Evolutionary conservation across 2,113 vertebrate genomes (phyloP).

Genomic region (Coregonus clupeaformis): DNA sequence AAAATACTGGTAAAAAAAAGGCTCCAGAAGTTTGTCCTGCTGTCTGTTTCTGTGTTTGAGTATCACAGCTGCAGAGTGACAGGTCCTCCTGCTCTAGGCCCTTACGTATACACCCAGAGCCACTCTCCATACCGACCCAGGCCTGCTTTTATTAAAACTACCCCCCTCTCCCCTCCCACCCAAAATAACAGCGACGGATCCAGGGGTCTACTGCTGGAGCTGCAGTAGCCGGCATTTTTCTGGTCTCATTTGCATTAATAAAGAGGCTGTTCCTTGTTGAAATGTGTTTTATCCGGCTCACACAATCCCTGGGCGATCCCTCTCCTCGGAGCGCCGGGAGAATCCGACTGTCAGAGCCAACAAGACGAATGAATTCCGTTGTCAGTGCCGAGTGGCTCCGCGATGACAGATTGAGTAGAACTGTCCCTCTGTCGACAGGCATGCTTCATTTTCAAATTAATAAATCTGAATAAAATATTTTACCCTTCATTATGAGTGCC

Average conservation of each 20-base stretch:
- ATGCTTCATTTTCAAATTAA: conserved; percentile 99
- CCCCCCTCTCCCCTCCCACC: conserved; percentile 13
- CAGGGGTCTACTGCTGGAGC: conserved; percentile 79
- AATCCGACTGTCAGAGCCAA: conserved; percentile 98
- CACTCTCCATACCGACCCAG: conserved; percentile 29
- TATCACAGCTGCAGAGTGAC: conserved; percentile 65
- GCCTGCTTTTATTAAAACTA: conserved; percentile 82
- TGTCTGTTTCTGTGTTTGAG: background rate
- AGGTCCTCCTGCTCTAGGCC: conserved; percentile 66
- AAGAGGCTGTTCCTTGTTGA: conserved; percentile 99
- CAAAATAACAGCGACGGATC: conserved; percentile 79
- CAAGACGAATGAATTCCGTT: conserved; percentile 98
- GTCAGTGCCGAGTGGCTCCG: conserved; percentile 93
- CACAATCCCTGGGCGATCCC: conserved; percentile 97
- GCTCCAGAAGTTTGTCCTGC: background rate
- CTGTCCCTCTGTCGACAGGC: conserved; percentile 98
- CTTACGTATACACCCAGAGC: conserved; percentile 54
- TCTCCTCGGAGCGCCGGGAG: conserved; percentile 91
- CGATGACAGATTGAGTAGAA: conserved; percentile 99
- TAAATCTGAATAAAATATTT: conserved; percentile 99
- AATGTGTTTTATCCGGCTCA: conserved; percentile 98
- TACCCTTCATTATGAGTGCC: conserved; percentile 98
- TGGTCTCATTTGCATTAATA: conserved; percentile 99
- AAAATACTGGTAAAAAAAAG: background rate
- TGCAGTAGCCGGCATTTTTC: conserved; percentile 74